Percentiles rank a stretch among this genome's conserved stretches.
Evolutionary conservation across 2,888 invertebrate species (phyloP).

Genomic region (Cheilosia pagana): DNA sequence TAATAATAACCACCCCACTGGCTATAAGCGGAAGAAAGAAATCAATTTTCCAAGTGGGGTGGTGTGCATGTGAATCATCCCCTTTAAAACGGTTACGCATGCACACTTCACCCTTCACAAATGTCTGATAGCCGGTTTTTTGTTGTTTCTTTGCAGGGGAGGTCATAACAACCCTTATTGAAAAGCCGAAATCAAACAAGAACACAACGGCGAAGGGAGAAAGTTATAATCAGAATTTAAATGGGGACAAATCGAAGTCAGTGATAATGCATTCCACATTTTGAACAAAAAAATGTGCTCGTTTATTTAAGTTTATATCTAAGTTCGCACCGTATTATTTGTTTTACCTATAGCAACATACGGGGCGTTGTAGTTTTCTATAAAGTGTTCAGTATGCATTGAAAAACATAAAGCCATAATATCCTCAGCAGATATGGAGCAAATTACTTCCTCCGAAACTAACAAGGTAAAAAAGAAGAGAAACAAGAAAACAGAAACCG

Average conservation of each 20-base stretch:
- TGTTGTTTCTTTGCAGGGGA: background rate
- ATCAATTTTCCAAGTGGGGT: slow-evolving; percentile 28
- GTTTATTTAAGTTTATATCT: too few relatives aligned
- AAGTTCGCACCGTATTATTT: too few relatives aligned
- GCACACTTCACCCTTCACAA: slow-evolving; percentile 49
- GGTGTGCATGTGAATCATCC: slow-evolving; percentile 40
- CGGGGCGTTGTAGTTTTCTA: too few relatives aligned
- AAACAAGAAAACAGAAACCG: too few relatives aligned
- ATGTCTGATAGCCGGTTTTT: background rate
- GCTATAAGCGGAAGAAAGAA: background rate
- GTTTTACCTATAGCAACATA: too few relatives aligned
- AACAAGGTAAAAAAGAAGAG: too few relatives aligned
- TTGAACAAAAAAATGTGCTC: too few relatives aligned
- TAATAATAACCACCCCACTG: slow-evolving; percentile 43
- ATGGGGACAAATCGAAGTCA: slow-evolving; percentile 18
- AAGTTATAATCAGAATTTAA: background rate
- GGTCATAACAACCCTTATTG: slow-evolving; percentile 31
- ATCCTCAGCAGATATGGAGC: too few relatives aligned
- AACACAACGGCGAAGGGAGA: background rate
- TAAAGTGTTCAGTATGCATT: too few relatives aligned
- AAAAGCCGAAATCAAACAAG: background rate
- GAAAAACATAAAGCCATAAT: too few relatives aligned
- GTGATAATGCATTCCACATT: slow-evolving; percentile 21
- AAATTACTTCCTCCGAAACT: too few relatives aligned
- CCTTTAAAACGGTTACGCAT: slow-evolving; percentile 62